A percentile compares a stretch with the other conserved stretches of the same genome.
phyloP scores from a whole-genome alignment of 2,797 vertebrate genomes.

The Remorina albescens region DNA sequence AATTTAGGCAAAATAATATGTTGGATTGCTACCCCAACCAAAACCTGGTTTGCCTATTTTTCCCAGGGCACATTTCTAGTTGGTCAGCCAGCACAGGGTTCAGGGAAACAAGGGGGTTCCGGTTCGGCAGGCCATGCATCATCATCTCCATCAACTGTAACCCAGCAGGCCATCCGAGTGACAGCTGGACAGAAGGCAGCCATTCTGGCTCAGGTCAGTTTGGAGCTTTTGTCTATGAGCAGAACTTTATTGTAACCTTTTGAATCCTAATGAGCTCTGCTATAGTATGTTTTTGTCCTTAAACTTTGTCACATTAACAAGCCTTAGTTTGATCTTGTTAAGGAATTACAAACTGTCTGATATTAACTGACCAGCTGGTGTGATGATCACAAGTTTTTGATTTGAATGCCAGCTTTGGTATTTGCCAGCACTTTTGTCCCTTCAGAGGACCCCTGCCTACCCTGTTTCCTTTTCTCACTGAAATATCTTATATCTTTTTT shows the following conservation, averaged over 20 bases:
- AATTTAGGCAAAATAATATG: background rate
- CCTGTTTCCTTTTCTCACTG: background rate
- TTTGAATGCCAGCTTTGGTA: background rate
- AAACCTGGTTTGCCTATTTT: background rate
- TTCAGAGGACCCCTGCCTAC: background rate
- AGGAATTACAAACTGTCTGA: background rate
- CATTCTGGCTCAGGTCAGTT: conserved; percentile 93
- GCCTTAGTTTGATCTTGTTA: background rate
- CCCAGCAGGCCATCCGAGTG: conserved; percentile 92
- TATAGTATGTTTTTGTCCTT: background rate
- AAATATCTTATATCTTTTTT: background rate
- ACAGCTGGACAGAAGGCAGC: conserved; percentile 96
- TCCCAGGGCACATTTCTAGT: conserved; percentile 96
- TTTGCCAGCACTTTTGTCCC: background rate
- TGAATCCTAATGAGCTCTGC: background rate
- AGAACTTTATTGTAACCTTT: conserved; percentile 7
- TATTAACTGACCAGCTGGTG: too few relatives aligned
- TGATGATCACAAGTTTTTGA: too few relatives aligned
- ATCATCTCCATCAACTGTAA: conserved; percentile 86
- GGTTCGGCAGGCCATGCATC: conserved; percentile 86
- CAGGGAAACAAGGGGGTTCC: conserved; percentile 89
- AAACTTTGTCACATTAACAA: background rate
- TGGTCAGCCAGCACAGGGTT: conserved; percentile 93
- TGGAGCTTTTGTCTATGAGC: background rate
- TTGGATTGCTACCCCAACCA: background rate